Evolutionary conservation across 2,888 invertebrate genomes (phyloP).

Genomic region (Tridacna crocea): DNA sequence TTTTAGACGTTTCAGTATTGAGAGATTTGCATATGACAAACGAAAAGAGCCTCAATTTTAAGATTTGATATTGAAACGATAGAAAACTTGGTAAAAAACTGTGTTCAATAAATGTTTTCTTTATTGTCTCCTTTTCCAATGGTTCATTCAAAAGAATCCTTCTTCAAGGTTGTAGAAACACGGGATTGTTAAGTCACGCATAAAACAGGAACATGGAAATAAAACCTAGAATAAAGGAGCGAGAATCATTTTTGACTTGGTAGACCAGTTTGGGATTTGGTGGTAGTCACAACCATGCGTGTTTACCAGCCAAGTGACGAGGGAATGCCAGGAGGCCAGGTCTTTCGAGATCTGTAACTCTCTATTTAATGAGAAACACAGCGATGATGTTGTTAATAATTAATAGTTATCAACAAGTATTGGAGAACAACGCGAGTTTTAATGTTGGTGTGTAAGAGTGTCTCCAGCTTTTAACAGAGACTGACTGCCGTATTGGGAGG

Average conservation of each 20-base stretch:
- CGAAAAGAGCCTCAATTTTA: too few relatives aligned
- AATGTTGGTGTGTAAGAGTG: slow-evolving; percentile 27
- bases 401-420: slow-evolving; percentile 59
- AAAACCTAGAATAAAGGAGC: slow-evolving; percentile 26
- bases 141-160: too few relatives aligned
- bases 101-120: too few relatives aligned
- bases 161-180: too few relatives aligned
- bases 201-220: slow-evolving; percentile 44
- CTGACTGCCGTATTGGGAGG: background rate
- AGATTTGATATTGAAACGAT: too few relatives aligned
- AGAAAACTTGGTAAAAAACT: too few relatives aligned
- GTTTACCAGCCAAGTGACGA: background rate
- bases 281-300: slow-evolving; percentile 6
- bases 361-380: slow-evolving; percentile 46
- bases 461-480: slow-evolving; percentile 12
- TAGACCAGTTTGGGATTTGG: too few relatives aligned
- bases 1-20: too few relatives aligned
- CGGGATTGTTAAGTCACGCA: background rate
- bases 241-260: too few relatives aligned
- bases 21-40: too few relatives aligned
- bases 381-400: slow-evolving; percentile 62
- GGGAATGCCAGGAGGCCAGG: background rate
- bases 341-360: slow-evolving; percentile 14
- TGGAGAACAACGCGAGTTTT: slow-evolving; percentile 34
- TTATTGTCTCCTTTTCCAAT: too few relatives aligned